Conservation (phyloP, 2,113 vertebrate genomes). For the Tragelaphus scriptus region DNA sequence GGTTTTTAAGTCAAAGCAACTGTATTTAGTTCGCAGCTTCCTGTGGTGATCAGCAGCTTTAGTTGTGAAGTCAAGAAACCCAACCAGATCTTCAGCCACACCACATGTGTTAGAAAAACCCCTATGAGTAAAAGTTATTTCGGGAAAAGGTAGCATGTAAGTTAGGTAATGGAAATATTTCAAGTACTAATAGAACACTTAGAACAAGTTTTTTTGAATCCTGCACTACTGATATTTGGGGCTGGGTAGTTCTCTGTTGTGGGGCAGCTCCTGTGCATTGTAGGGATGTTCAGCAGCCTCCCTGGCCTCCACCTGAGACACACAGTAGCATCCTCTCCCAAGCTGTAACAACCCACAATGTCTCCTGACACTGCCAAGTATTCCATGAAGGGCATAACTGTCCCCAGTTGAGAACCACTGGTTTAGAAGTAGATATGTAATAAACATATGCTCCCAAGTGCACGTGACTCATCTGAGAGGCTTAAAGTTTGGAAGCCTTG, state of each 20-base stretch:
- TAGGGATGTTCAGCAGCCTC: neutral
- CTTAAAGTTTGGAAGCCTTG: neutral
- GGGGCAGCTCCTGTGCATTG: neutral
- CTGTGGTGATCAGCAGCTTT: constrained; percentile 56
- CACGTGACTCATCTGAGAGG: neutral
- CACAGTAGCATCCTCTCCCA: neutral
- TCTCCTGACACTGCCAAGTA: neutral
- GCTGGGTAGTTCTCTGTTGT: neutral
- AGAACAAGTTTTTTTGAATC: constrained; percentile 7
- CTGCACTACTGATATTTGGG: neutral
- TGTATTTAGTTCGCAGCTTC: constrained; percentile 35
- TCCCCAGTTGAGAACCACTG: neutral
- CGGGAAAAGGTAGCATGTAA: constrained; percentile 39
- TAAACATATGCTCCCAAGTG: neutral
- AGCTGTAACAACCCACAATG: neutral
- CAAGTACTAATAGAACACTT: constrained; percentile 22
- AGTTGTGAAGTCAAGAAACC: constrained; percentile 49
- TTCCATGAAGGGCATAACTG: neutral
- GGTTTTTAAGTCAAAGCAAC: constrained; percentile 42
- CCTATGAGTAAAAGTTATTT: constrained; percentile 49
- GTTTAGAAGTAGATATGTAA: constrained; percentile 12
- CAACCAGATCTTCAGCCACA: constrained; percentile 16
- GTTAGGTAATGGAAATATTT: constrained; percentile 47
- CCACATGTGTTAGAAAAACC: constrained; percentile 26
- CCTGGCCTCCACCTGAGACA: neutral